Base-by-base conservation (phyloP, 2,113 vertebrate genomes). In the Saccopteryx bilineata region DNA sequence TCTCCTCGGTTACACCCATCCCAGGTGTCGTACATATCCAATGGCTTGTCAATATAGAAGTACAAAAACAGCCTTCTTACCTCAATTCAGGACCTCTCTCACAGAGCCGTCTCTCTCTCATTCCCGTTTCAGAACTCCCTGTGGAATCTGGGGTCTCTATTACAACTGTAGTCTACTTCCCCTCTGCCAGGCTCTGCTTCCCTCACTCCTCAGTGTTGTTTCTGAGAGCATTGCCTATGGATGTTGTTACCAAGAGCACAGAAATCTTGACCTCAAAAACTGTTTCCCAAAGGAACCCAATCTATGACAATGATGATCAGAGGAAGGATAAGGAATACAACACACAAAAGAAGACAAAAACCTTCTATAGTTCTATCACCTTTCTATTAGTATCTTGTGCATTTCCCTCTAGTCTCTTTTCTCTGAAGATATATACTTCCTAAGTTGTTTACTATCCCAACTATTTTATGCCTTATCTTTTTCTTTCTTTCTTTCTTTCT, bases 181-280 rank as follows among this genome's bases (percentile, higher is more conserved):
- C 8, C 50, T 82, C 68, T 72, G 33, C 33, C 21, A 79, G 28
- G 33, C 21, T 11, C 54, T 93, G 56, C 10, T 61, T 33, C 78
- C n/a, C 28, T 54, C 39, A 58, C n/a, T 83, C 3, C 31, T 21
- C 72, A 52, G 8, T 91, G 21, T 24, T 72, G 74, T 60, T 92
- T 86, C 80, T 90, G 33, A 54, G 48, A 65, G 39, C 54, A 81
- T n/a, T 86, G 23, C 48, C 24, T 61, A 9, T 10, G 28, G 33
- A n/a, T 60, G 5, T n/a, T 83, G 61, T 61, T 66, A 71, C 18
- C 33, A 26, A 74, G 60, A 91, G 7, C 19, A 56, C 3, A 9
- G 15, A 91, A 69, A 69, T 88, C 21, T 93, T 11, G 26, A 71
- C n/a, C 33, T 87, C 52, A 72, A 31, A 68, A 87, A 93, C 63